Conservation (phyloP, 2,888 invertebrate genomes). For the Hydriomena furcata region DNA sequence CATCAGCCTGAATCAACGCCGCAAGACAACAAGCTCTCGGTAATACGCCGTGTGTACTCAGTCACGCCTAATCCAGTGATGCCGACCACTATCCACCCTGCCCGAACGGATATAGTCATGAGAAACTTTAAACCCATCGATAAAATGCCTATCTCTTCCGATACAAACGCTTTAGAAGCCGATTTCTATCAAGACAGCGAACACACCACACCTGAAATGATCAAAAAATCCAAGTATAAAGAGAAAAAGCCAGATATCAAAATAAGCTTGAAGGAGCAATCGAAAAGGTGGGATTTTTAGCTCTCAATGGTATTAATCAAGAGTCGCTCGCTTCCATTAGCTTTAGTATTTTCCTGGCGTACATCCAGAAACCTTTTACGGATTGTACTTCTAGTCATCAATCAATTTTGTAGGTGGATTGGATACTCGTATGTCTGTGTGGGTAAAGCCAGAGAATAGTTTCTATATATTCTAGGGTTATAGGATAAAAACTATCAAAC, state of each 20-base stretch:
- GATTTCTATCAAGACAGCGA: constrained; percentile 7
- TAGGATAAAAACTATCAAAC: no score
- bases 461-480: no score
- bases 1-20: not conserved
- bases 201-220: not conserved
- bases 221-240: constrained; percentile 22
- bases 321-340: not conserved
- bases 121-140: constrained; percentile 44
- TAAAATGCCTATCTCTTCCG: not conserved
- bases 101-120: constrained; percentile 52
- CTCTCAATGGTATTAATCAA: not conserved
- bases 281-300: constrained; percentile 8
- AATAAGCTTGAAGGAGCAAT: constrained; percentile 29
- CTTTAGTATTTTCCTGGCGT: constrained; percentile 9
- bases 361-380: not conserved
- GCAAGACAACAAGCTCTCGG: not conserved
- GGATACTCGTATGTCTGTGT: no score
- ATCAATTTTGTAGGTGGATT: no score
- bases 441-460: no score
- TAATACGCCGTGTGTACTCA: constrained; percentile 23
- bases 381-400: not conserved
- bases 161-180: not conserved
- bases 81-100: constrained; percentile 42
- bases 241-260: constrained; percentile 31
- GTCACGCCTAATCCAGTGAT: constrained; percentile 40